Percentiles rank a stretch among this genome's conserved stretches.
Evolutionary conservation across 1,140 invertebrate species (phyloP).

Genomic region (Penaeus japonicus): DNA sequence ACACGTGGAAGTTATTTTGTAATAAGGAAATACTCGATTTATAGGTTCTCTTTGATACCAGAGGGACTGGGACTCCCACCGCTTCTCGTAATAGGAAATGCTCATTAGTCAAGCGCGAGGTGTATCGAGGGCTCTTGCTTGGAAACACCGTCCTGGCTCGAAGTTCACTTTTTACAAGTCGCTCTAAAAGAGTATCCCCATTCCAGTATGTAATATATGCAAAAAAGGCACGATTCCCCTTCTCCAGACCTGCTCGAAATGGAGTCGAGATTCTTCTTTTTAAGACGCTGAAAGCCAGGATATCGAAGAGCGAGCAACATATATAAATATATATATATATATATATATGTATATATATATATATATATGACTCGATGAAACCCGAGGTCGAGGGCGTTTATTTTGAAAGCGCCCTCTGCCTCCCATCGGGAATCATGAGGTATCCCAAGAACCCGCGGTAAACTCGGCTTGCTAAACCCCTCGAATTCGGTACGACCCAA

Average conservation of each 20-base stretch:
- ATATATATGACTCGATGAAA: slow-evolving; percentile 16
- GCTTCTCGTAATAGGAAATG: slow-evolving; percentile 56
- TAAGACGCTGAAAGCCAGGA: not conserved
- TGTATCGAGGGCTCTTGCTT: slow-evolving; percentile 42
- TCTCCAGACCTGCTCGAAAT: too few relatives aligned
- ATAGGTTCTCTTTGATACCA: slow-evolving; percentile 58
- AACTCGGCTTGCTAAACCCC: slow-evolving; percentile 20
- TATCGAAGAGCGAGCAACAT: not conserved
- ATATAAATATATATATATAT: too few relatives aligned
- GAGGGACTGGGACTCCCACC: slow-evolving; percentile 50
- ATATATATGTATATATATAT: too few relatives aligned
- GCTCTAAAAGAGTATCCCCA: not conserved
- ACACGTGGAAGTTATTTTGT: slow-evolving; percentile 56
- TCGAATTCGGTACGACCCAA: slow-evolving; percentile 38
- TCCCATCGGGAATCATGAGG: too few relatives aligned
- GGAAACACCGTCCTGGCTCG: slow-evolving; percentile 30
- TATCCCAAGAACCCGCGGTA: slow-evolving; percentile 31
- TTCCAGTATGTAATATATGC: slow-evolving; percentile 34
- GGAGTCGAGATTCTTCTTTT: not conserved
- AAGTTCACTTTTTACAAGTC: not conserved
- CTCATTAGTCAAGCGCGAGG: slow-evolving; percentile 29
- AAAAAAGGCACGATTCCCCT: not conserved
- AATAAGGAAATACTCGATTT: slow-evolving; percentile 57
- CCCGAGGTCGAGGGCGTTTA: too few relatives aligned
- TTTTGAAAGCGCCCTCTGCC: too few relatives aligned